phyloP scores from a whole-genome alignment of 2,888 invertebrate genomes.

The Oasisia sp. region DNA sequence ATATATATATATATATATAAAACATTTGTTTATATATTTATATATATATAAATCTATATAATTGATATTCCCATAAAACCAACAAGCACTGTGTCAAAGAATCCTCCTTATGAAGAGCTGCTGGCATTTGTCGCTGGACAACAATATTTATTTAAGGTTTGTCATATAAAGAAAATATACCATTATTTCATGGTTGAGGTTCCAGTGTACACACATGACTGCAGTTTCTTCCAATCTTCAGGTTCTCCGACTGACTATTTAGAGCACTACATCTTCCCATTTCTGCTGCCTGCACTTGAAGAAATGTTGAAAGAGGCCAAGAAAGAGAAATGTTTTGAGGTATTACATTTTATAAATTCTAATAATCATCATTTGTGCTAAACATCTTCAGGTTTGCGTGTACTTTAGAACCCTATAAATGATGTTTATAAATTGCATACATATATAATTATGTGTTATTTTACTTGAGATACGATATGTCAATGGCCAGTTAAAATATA shows the following conservation, averaged over 20 bases:
- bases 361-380: neutral
- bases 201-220: neutral
- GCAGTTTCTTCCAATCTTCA: constrained; percentile 38
- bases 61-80: too few species aligned
- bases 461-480: neutral
- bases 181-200: neutral
- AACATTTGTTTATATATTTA: too few species aligned
- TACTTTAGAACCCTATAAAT: neutral
- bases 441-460: neutral
- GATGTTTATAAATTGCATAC: neutral
- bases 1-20: too few species aligned
- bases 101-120: neutral
- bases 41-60: too few species aligned
- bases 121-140: neutral
- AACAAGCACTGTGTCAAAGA: neutral
- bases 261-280: constrained; percentile 63
- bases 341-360: constrained; percentile 33
- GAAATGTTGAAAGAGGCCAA: constrained; percentile 63
- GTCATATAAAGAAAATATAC: neutral
- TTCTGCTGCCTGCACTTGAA: constrained; percentile 62
- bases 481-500: neutral
- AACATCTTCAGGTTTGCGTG: neutral
- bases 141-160: neutral
- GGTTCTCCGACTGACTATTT: constrained; percentile 62
- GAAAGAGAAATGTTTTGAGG: constrained; percentile 65